A percentile compares a stretch with the other conserved stretches of the same genome.
Evolutionary conservation across 1,140 invertebrate species (phyloP).

Genomic region (Grapholita molesta): DNA sequence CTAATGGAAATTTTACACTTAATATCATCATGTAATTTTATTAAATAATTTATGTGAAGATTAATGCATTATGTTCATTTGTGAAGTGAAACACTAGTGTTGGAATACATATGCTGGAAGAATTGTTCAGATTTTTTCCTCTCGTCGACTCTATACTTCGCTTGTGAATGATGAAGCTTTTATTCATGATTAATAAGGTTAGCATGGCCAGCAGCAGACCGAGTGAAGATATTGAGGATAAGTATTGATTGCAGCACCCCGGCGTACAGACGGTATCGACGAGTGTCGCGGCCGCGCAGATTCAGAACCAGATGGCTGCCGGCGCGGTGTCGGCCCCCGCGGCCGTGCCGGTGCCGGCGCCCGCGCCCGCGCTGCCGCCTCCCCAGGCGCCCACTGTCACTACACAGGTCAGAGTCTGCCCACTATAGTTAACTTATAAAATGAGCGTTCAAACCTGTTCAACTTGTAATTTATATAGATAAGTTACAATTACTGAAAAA

Average conservation of each 20-base stretch:
- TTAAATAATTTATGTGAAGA: conserved; percentile 29
- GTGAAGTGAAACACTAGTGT: not conserved
- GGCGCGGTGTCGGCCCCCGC: conserved; percentile 45
- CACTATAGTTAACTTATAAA: not conserved
- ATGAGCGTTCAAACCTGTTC: no score
- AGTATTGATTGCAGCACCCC: conserved; percentile 42
- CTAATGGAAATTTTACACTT: conserved; percentile 26
- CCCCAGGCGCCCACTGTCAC: conserved; percentile 43
- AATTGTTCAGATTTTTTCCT: not conserved
- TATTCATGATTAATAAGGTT: not conserved
- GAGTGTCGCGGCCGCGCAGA: conserved; percentile 43
- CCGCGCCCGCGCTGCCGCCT: conserved; percentile 25
- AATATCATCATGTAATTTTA: conserved; percentile 35
- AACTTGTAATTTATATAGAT: no score
- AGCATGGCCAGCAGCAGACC: not conserved
- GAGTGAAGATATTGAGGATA: not conserved
- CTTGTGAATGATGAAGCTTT: conserved; percentile 5
- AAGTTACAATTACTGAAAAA: no score
- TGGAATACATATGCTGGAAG: not conserved
- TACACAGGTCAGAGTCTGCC: conserved; percentile 41
- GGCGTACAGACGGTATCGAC: conserved; percentile 61
- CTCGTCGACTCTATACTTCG: not conserved
- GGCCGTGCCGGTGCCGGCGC: conserved; percentile 30
- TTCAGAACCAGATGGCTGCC: conserved; percentile 45
- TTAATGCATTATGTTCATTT: not conserved